A percentile compares a stretch with the other conserved stretches of the same genome.
Conservation (phyloP, 1,140 invertebrate species). For the Macrobrachium rosenbergii region DNA sequence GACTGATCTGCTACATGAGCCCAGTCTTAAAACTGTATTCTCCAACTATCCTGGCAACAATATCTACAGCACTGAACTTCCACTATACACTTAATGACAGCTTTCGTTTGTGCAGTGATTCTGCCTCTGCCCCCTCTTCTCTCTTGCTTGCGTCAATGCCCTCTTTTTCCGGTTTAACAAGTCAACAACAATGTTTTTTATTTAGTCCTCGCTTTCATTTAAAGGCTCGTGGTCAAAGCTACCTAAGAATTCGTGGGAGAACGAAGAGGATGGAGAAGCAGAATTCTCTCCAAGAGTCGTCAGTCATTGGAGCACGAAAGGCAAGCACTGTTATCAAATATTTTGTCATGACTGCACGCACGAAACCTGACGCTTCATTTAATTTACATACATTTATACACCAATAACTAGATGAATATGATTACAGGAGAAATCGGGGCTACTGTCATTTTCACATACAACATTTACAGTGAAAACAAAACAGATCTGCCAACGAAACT, state of each 20-base stretch:
- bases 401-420: constrained; percentile 58
- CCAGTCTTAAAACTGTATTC: constrained; percentile 42
- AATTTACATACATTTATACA: constrained; percentile 61
- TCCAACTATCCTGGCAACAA: constrained; percentile 55
- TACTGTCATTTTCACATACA: constrained; percentile 41
- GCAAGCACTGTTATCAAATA: background rate
- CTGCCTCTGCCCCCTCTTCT: constrained; percentile 4
- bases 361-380: constrained; percentile 44
- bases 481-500: constrained; percentile 42
- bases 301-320: background rate
- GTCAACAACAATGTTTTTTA: background rate
- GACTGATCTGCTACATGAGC: background rate
- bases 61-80: constrained; percentile 60
- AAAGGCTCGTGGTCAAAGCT: no score
- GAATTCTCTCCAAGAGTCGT: no score
- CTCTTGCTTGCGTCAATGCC: background rate
- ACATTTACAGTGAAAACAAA: constrained; percentile 53
- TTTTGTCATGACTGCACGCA: constrained; percentile 36
- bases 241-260: no score
- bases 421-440: constrained; percentile 51
- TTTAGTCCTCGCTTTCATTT: background rate
- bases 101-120: constrained; percentile 46
- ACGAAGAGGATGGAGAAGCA: no score
- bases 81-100: constrained; percentile 58
- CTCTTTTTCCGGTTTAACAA: background rate